Evolutionary conservation across 2,113 vertebrate species (phyloP).

Genomic region (Alexandromys fortis): DNA sequence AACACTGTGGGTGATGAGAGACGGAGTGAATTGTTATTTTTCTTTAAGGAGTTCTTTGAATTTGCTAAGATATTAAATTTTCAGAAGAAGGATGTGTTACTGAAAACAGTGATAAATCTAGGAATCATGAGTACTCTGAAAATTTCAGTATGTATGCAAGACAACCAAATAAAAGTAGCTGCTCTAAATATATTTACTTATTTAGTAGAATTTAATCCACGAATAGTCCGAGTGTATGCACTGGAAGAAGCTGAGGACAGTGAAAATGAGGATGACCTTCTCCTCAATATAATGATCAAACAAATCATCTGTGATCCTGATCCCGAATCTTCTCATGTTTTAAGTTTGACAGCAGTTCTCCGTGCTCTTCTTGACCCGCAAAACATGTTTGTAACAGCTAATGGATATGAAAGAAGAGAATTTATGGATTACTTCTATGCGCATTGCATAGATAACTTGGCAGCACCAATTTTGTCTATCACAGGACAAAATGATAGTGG

Average conservation of each 20-base stretch:
- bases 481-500: slow-evolving; percentile 88
- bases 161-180: slow-evolving; percentile 92
- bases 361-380: slow-evolving; percentile 93
- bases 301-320: slow-evolving; percentile 98
- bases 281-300: slow-evolving; percentile 96
- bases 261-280: slow-evolving; percentile 92
- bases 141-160: slow-evolving; percentile 93
- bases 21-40: slow-evolving; percentile 90
- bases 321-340: slow-evolving; percentile 92
- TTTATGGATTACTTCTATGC: slow-evolving; percentile 98
- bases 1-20: slow-evolving; percentile 91
- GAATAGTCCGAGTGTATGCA: slow-evolving; percentile 92
- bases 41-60: slow-evolving; percentile 84
- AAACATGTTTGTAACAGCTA: slow-evolving; percentile 92
- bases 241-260: slow-evolving; percentile 94
- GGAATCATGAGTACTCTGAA: slow-evolving; percentile 95
- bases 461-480: slow-evolving; percentile 92
- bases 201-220: slow-evolving; percentile 95
- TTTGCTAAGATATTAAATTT: slow-evolving; percentile 94
- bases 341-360: slow-evolving; percentile 93
- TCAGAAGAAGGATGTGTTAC: slow-evolving; percentile 91
- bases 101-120: slow-evolving; percentile 92
- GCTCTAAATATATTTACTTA: slow-evolving; percentile 96
- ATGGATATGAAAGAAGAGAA: slow-evolving; percentile 92
- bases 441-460: slow-evolving; percentile 94